These are phyloP conservation scores for Otocyon megalotis DNA, from an alignment of 2,113 vertebrate genomes.

Conservation along the genomic window DNA sequence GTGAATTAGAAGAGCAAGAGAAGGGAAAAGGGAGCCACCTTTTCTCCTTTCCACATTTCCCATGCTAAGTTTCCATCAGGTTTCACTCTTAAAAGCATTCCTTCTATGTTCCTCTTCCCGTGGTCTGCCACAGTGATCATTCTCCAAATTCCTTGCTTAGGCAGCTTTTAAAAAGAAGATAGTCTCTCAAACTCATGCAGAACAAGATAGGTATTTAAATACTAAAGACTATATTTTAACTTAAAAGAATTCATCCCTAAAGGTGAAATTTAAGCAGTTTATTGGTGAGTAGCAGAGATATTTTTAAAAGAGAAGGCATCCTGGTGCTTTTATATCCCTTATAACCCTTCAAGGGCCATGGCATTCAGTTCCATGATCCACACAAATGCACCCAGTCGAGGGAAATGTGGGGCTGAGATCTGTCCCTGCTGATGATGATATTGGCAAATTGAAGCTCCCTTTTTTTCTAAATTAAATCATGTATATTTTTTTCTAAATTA, in stretches of 20 bases:
- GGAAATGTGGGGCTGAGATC: neutral
- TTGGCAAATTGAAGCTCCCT: neutral
- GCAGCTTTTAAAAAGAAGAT: constrained; percentile 4
- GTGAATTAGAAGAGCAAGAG: neutral
- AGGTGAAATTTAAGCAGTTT: neutral
- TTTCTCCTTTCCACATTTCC: neutral
- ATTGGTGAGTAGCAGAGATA: neutral
- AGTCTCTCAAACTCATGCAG: neutral
- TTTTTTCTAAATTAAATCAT: neutral
- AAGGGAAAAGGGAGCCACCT: neutral
- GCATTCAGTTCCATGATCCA: neutral
- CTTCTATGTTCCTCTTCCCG: neutral
- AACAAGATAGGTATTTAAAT: neutral
- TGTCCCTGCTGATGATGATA: neutral
- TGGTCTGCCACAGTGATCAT: neutral
- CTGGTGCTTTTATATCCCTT: neutral
- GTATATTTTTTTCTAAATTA: neutral
- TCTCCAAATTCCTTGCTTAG: neutral
- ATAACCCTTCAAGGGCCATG: neutral
- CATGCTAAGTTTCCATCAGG: neutral
- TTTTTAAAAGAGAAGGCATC: neutral
- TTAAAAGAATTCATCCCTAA: neutral
- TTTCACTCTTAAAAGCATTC: neutral
- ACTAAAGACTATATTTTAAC: neutral
- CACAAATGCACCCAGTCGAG: neutral